Percentiles rank a stretch among this genome's conserved stretches.
These are phyloP conservation scores for Cotesia typhae DNA, from an alignment of 1,140 invertebrate genomes.

Conservation along the genomic window DNA sequence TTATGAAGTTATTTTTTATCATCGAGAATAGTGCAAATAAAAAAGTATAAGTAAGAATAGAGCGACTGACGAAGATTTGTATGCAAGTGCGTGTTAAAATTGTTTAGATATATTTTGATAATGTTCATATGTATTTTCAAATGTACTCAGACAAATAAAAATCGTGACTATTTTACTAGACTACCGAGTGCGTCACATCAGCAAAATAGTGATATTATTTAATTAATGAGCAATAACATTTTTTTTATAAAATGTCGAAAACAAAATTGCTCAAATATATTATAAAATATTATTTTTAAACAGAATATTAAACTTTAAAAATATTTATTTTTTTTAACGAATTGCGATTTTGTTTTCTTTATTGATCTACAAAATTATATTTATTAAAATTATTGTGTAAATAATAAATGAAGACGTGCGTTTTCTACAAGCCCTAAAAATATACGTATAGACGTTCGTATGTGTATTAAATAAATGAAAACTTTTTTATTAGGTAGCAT, in stretches of 20 bases:
- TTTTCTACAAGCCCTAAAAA: constrained; percentile 4
- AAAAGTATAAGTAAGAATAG: neutral
- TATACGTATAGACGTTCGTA: too few relatives aligned
- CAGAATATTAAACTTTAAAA: neutral
- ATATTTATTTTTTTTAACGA: neutral
- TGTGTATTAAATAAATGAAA: too few relatives aligned
- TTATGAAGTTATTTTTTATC: neutral
- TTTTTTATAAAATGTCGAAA: neutral
- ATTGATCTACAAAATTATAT: neutral
- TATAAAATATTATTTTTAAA: too few relatives aligned
- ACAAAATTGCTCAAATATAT: neutral
- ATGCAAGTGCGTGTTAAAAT: neutral
- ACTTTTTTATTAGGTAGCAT: too few relatives aligned
- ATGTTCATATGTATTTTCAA: neutral
- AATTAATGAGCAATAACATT: neutral
- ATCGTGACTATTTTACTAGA: constrained; percentile 12
- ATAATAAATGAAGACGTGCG: constrained; percentile 1
- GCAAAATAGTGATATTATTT: neutral
- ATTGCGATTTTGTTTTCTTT: constrained; percentile 10
- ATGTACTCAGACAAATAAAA: neutral
- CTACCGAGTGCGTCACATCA: constrained; percentile 3
- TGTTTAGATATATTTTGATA: neutral
- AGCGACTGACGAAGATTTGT: neutral
- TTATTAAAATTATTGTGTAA: neutral
- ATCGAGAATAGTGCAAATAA: neutral